phyloP scores from a whole-genome alignment of 2,888 invertebrate species.

The Calameuta idolon region DNA sequence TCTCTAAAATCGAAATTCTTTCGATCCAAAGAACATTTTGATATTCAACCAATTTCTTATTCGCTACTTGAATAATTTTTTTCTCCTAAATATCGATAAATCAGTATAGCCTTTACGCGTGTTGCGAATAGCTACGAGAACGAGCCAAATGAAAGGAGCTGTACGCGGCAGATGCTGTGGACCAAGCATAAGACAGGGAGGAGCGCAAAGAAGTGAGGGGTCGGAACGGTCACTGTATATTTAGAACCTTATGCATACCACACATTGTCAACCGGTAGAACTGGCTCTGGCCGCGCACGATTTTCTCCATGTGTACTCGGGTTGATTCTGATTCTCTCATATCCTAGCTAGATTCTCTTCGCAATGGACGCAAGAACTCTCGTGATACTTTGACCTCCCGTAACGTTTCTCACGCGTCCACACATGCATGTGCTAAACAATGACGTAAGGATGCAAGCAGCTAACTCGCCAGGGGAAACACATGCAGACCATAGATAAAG shows the following conservation, averaged over 20 bases:
- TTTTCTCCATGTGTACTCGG: not conserved
- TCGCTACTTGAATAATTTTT: too few species aligned
- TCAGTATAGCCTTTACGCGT: too few species aligned
- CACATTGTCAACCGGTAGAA: not conserved
- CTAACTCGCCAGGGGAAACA: not conserved
- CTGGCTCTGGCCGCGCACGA: not conserved
- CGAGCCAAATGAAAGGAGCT: not conserved
- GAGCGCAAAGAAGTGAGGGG: not conserved
- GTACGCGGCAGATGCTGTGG: not conserved
- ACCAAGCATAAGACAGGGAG: not conserved
- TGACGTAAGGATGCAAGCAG: not conserved
- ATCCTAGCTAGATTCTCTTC: not conserved
- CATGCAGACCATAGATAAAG: not conserved
- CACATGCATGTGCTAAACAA: not conserved
- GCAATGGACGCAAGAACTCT: not conserved
- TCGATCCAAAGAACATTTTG: too few species aligned
- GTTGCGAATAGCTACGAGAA: too few species aligned
- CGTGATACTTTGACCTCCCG: not conserved
- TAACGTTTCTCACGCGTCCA: not conserved
- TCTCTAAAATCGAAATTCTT: too few species aligned
- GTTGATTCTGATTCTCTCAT: not conserved
- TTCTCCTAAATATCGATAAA: too few species aligned
- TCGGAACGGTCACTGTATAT: not conserved
- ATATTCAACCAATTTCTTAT: too few species aligned
- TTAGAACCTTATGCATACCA: not conserved